phyloP scores from a whole-genome alignment of 1,140 invertebrate species.

The Sminthurides bifidus region DNA sequence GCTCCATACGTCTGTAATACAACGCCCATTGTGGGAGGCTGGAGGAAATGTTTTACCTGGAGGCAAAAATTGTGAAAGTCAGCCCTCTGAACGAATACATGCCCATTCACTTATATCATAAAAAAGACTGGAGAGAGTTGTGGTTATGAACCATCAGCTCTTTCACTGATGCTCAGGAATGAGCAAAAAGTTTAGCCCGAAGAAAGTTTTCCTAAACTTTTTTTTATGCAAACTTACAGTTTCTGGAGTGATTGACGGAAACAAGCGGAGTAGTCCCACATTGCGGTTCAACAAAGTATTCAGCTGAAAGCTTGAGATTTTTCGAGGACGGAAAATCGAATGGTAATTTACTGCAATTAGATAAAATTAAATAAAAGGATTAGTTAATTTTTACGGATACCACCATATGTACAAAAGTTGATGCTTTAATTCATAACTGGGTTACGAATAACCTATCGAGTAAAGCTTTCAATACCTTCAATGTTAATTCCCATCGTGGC shows the following conservation, averaged over 20 bases:
- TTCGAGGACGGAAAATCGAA: conserved; percentile 57
- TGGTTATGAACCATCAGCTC: no score
- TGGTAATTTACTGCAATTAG: conserved; percentile 56
- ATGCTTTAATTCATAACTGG: neutral
- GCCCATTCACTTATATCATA: no score
- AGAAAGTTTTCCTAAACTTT: no score
- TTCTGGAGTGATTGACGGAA: conserved; percentile 73
- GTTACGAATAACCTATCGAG: neutral
- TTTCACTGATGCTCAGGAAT: no score
- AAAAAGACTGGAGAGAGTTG: no score
- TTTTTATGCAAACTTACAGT: conserved; percentile 48
- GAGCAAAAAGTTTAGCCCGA: no score
- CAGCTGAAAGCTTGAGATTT: conserved; percentile 63
- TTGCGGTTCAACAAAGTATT: conserved; percentile 66
- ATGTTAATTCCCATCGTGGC: conserved; percentile 66
- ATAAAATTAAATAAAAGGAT: conserved; percentile 7
- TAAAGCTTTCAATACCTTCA: conserved; percentile 37
- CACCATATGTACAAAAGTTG: neutral
- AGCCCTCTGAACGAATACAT: no score
- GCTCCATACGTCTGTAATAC: conserved; percentile 85
- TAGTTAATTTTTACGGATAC: neutral
- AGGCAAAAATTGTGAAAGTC: no score
- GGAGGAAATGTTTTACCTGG: no score
- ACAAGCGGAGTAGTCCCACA: conserved; percentile 73
- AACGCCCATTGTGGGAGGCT: conserved; percentile 72